A percentile compares a stretch with the other conserved stretches of the same genome.
Evolutionary conservation across 2,113 vertebrate species (phyloP).

Genomic region (Silurus meridionalis): DNA sequence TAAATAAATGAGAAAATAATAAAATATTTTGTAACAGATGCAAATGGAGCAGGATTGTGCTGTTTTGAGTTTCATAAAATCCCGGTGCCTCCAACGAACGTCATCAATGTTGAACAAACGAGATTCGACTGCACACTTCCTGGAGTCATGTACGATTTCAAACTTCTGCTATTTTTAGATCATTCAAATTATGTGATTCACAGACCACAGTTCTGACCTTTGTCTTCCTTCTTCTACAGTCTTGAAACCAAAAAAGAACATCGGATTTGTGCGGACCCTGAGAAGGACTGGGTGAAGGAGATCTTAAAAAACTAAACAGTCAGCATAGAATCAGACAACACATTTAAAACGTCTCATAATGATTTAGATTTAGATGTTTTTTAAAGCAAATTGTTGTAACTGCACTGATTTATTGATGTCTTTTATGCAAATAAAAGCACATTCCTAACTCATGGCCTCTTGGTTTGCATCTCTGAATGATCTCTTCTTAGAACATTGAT

Average conservation of each 20-base stretch:
- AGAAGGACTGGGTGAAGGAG: too few relatives aligned
- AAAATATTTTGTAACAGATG: neutral
- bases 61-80: neutral
- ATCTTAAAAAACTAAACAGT: too few relatives aligned
- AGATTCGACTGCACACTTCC: constrained; percentile 18
- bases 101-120: constrained; percentile 26
- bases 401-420: too few relatives aligned
- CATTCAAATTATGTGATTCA: neutral
- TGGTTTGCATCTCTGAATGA: too few relatives aligned
- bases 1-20: neutral
- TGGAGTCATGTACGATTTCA: constrained; percentile 61
- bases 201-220: neutral
- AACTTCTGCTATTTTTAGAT: neutral
- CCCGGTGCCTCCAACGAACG: neutral
- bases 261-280: too few relatives aligned
- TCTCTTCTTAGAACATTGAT: too few relatives aligned
- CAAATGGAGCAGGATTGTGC: neutral
- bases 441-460: too few relatives aligned
- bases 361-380: neutral
- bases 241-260: neutral
- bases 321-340: neutral
- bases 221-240: neutral
- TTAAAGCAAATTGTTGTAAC: neutral
- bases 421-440: too few relatives aligned
- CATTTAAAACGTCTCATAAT: neutral